Evolutionary conservation across 2,888 invertebrate genomes (phyloP).

Genomic region (Mactromeris polynyma): DNA sequence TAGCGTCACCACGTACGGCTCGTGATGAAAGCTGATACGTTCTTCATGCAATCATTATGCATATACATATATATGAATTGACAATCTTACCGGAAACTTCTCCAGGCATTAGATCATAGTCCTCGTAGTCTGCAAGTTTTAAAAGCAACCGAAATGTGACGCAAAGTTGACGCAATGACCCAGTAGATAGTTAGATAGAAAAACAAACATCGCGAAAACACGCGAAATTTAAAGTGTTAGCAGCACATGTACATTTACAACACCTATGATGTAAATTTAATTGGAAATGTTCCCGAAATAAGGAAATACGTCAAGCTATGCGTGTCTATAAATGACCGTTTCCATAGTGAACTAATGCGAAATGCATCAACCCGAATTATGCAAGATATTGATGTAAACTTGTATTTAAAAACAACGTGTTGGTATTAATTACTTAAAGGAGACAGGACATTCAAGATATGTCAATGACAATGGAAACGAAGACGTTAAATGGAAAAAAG

Average conservation of each 20-base stretch:
- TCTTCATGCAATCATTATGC: constrained; percentile 7
- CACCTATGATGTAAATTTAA: no score
- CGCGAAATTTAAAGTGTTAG: not conserved
- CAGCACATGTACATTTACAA: not conserved
- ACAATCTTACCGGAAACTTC: not conserved
- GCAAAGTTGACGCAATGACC: not conserved
- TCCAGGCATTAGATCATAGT: not conserved
- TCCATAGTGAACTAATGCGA: no score
- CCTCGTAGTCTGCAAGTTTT: not conserved
- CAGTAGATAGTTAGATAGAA: not conserved
- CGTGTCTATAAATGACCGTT: no score
- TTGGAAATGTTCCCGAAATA: no score
- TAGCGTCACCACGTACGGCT: not conserved
- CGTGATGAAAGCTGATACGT: not conserved
- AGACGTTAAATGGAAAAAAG: no score
- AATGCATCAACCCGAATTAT: no score
- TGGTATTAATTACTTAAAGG: no score
- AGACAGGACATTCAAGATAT: no score
- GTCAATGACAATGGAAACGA: no score
- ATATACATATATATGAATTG: not conserved
- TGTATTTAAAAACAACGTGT: no score
- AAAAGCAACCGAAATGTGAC: constrained; percentile 11
- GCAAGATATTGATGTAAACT: no score
- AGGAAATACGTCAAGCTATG: no score
- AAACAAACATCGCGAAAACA: not conserved